Conservation (phyloP, 2,113 vertebrate genomes). For the Raja brachyura region DNA sequence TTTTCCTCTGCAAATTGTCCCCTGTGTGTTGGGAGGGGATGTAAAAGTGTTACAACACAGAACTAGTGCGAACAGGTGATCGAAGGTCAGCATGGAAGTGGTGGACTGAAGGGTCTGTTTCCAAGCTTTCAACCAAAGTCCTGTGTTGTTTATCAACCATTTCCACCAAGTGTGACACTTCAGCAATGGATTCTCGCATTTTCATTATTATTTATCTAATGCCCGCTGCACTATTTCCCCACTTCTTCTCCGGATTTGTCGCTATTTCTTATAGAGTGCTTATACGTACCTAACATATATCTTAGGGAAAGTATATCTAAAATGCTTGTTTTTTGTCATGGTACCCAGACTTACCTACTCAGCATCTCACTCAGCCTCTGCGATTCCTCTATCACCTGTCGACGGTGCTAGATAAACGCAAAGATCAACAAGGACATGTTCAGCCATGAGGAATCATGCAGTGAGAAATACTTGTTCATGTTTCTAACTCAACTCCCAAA, state of each 20-base stretch:
- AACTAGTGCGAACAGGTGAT: too few relatives aligned
- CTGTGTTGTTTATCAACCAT: neutral
- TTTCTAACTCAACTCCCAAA: neutral
- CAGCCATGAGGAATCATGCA: neutral
- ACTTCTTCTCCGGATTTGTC: too few relatives aligned
- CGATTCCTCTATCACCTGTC: constrained; percentile 63
- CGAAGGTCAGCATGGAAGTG: too few relatives aligned
- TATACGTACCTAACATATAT: neutral
- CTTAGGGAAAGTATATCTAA: neutral
- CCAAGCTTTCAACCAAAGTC: neutral
- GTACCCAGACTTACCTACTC: constrained; percentile 54
- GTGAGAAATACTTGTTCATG: neutral
- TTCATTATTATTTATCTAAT: too few relatives aligned
- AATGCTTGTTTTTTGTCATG: neutral
- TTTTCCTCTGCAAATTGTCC: too few relatives aligned
- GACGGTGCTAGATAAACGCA: constrained; percentile 57
- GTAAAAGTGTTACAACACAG: too few relatives aligned
- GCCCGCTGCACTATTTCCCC: too few relatives aligned
- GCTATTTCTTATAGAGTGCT: neutral
- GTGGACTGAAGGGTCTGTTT: too few relatives aligned
- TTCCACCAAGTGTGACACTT: neutral
- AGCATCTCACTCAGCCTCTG: constrained; percentile 65
- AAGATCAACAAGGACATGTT: neutral
- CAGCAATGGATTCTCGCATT: too few relatives aligned
- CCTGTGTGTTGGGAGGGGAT: too few relatives aligned